A percentile compares a stretch with the other conserved stretches of the same genome.
These are phyloP conservation scores for Erebia epiphron DNA, from an alignment of 2,888 invertebrate genomes.

Conservation along the genomic window DNA sequence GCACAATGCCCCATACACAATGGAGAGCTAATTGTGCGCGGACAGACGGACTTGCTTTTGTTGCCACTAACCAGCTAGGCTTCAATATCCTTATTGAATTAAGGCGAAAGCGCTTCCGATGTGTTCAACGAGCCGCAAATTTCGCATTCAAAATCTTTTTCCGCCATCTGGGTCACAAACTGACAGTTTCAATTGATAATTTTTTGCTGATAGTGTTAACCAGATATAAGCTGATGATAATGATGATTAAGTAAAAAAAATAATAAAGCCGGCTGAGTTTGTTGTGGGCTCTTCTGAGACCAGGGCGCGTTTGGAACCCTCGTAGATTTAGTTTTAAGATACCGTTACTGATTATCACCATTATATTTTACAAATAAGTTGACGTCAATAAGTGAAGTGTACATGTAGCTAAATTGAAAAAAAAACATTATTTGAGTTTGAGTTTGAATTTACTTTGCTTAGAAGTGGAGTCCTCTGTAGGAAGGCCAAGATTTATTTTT, in stretches of 20 bases:
- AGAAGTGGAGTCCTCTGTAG: not conserved
- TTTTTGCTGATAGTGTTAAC: not conserved
- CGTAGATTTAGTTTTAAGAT: too few relatives aligned
- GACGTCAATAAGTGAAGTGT: too few relatives aligned
- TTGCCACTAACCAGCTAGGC: slow-evolving; percentile 46
- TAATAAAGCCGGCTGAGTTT: too few relatives aligned
- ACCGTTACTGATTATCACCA: too few relatives aligned
- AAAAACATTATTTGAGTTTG: too few relatives aligned
- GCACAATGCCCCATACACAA: slow-evolving; percentile 65
- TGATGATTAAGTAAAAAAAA: not conserved
- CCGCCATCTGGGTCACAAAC: slow-evolving; percentile 11
- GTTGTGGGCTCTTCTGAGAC: too few relatives aligned
- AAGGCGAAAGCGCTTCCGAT: slow-evolving; percentile 26
- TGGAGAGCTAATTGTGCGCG: slow-evolving; percentile 78
- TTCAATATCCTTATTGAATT: slow-evolving; percentile 37
- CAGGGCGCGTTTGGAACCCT: too few relatives aligned
- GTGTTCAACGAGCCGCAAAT: slow-evolving; percentile 14
- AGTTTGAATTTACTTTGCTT: too few relatives aligned
- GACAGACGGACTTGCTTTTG: slow-evolving; percentile 68
- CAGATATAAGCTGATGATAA: not conserved
- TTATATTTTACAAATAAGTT: too few relatives aligned
- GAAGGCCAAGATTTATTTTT: not conserved
- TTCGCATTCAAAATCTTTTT: slow-evolving; percentile 3
- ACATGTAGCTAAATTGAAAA: too few relatives aligned
- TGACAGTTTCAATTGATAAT: not conserved